A percentile compares a stretch with the other conserved stretches of the same genome.
These are phyloP conservation scores for Hydrotaea cyrtoneurina DNA, from an alignment of 2,888 invertebrate genomes.

Conservation along the genomic window DNA sequence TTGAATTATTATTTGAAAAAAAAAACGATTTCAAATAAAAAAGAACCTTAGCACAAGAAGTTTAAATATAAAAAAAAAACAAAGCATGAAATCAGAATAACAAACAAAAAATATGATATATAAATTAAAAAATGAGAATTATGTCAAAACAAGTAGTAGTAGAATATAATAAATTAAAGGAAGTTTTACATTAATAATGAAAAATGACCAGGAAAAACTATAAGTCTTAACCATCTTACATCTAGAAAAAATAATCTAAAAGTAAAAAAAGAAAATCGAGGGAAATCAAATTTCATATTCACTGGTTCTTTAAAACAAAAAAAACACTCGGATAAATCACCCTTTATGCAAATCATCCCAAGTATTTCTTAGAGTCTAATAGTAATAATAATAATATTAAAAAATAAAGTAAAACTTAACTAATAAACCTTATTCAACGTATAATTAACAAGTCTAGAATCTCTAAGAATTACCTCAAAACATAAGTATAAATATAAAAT, in stretches of 20 bases:
- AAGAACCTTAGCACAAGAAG: neutral
- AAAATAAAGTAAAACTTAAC: conserved; percentile 10
- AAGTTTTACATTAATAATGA: neutral
- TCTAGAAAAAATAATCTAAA: neutral
- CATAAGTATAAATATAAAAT: conserved; percentile 27
- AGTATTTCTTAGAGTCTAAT: neutral
- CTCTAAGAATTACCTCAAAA: conserved; percentile 57
- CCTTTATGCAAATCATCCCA: neutral
- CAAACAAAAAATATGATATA: neutral
- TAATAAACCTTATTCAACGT: conserved; percentile 33
- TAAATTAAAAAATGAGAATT: conserved; percentile 4
- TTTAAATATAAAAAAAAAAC: neutral
- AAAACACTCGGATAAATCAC: neutral
- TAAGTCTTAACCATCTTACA: conserved; percentile 7
- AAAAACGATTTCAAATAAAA: neutral
- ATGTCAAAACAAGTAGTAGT: neutral
- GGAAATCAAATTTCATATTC: neutral
- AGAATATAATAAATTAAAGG: neutral
- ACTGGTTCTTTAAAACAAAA: neutral
- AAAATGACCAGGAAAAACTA: conserved; percentile 15
- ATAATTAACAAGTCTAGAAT: conserved; percentile 63
- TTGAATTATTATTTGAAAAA: neutral
- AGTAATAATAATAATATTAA: no score
- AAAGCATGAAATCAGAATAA: neutral
- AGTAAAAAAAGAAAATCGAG: neutral